Conservation (phyloP, 2,797 vertebrate genomes). For the Meriones psammophilus region DNA sequence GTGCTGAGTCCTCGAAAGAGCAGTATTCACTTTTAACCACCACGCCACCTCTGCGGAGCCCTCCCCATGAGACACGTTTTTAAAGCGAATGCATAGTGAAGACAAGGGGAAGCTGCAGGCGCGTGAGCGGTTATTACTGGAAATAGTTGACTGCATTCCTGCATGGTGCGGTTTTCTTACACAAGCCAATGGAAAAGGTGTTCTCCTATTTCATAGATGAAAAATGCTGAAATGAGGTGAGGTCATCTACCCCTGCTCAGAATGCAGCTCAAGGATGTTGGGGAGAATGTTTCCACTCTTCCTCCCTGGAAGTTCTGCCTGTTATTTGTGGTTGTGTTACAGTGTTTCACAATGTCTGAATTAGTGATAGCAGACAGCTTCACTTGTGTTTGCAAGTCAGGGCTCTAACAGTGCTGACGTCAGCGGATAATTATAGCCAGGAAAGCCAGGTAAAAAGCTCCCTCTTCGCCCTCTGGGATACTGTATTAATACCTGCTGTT, state of each 20-base stretch:
- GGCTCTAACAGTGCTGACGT: neutral
- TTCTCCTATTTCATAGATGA: neutral
- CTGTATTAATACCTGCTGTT: rapidly evolving
- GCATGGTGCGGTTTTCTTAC: neutral
- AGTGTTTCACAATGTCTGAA: constrained; percentile 7
- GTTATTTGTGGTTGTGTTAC: neutral
- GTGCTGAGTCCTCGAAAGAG: neutral
- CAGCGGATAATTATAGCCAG: neutral
- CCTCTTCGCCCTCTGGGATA: neutral
- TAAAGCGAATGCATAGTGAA: constrained; percentile 43
- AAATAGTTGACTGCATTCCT: neutral
- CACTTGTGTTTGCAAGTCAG: neutral
- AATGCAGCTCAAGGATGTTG: neutral
- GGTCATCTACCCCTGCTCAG: neutral
- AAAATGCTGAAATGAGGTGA: constrained; percentile 5
- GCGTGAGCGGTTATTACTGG: neutral
- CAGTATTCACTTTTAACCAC: neutral
- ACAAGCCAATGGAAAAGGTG: neutral
- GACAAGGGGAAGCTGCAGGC: neutral
- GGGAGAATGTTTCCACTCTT: neutral
- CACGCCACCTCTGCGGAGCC: neutral
- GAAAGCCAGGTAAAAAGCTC: neutral
- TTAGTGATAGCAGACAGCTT: neutral
- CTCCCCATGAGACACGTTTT: neutral
- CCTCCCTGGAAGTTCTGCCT: neutral